These are phyloP conservation scores for Lobophora halterata DNA, from an alignment of 2,888 invertebrate genomes.

Conservation along the genomic window DNA sequence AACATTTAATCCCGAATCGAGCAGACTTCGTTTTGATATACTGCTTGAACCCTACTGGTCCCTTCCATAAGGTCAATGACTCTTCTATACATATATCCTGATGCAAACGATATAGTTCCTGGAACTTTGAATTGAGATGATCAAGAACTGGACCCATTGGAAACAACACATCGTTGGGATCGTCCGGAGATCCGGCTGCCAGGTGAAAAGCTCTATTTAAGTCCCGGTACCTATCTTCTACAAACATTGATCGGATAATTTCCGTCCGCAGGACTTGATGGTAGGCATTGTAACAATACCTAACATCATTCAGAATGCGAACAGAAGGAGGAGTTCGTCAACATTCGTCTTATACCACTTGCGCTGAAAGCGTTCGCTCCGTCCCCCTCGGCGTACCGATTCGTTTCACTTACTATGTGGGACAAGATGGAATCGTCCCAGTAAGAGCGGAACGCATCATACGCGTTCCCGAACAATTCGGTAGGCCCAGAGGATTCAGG, in stretches of 20 bases:
- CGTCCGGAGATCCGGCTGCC: slow-evolving; percentile 15
- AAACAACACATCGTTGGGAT: slow-evolving; percentile 3
- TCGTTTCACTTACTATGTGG: slow-evolving; percentile 1
- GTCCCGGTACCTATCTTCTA: slow-evolving; percentile 18
- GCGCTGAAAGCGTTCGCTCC: no score
- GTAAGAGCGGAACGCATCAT: slow-evolving; percentile 1
- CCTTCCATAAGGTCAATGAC: slow-evolving; percentile 29
- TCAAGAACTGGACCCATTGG: slow-evolving; percentile 19
- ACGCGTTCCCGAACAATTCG: slow-evolving; percentile 2
- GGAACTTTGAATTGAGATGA: slow-evolving; percentile 10
- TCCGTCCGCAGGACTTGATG: slow-evolving; percentile 21
- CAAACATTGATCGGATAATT: slow-evolving; percentile 17
- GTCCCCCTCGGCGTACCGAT: background rate
- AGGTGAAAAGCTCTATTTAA: slow-evolving; percentile 27
- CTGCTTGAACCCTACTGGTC: slow-evolving; percentile 19
- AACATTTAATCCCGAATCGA: slow-evolving; percentile 23
- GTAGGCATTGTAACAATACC: slow-evolving; percentile 23
- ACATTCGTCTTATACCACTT: slow-evolving; percentile 5
- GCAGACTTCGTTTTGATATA: slow-evolving; percentile 24
- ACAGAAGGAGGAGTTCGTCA: slow-evolving; percentile 2
- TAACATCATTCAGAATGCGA: slow-evolving; percentile 18
- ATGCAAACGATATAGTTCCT: slow-evolving; percentile 15
- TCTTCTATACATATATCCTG: slow-evolving; percentile 24
- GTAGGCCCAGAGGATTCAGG: slow-evolving; percentile 6
- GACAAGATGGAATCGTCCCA: slow-evolving; percentile 1